These are phyloP conservation scores for Germaria angustata DNA, from an alignment of 2,888 invertebrate species.

Conservation along the genomic window DNA sequence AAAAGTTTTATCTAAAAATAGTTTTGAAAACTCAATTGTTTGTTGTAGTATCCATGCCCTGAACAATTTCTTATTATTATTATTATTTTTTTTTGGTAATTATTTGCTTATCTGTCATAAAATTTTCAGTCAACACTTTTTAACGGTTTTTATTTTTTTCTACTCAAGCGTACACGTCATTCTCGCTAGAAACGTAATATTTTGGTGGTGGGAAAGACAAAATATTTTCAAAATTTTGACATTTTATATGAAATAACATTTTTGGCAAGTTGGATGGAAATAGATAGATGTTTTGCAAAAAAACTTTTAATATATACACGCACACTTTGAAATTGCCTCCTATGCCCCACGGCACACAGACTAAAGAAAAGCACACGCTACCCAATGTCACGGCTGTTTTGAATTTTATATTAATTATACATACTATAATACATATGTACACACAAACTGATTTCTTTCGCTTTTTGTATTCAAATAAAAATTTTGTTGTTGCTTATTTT, in stretches of 20 bases:
- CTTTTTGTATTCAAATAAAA: conserved; percentile 5
- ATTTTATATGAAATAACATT: conserved; percentile 20
- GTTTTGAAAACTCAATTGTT: neutral
- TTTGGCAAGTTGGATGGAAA: neutral
- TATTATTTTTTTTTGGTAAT: neutral
- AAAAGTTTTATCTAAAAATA: neutral
- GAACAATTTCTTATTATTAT: too few species aligned
- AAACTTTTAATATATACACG: neutral
- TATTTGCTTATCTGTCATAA: conserved; percentile 8
- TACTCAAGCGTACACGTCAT: conserved; percentile 7
- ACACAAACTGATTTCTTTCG: neutral
- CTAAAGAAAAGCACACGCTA: conserved; percentile 8
- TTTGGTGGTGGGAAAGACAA: neutral
- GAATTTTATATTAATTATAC: conserved; percentile 44
- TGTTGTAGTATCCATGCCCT: neutral
- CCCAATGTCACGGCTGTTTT: conserved; percentile 47
- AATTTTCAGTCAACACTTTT: conserved; percentile 6
- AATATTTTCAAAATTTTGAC: conserved; percentile 21
- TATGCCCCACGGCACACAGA: neutral
- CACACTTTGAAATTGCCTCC: neutral
- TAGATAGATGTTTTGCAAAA: neutral
- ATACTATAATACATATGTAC: neutral
- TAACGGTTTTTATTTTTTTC: neutral
- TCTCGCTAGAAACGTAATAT: conserved; percentile 11
- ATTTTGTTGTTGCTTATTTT: neutral